Percentiles rank a stretch among this genome's conserved stretches.
phyloP scores from a whole-genome alignment of 2,113 vertebrate genomes.

The Microcebus ravelobensis region DNA sequence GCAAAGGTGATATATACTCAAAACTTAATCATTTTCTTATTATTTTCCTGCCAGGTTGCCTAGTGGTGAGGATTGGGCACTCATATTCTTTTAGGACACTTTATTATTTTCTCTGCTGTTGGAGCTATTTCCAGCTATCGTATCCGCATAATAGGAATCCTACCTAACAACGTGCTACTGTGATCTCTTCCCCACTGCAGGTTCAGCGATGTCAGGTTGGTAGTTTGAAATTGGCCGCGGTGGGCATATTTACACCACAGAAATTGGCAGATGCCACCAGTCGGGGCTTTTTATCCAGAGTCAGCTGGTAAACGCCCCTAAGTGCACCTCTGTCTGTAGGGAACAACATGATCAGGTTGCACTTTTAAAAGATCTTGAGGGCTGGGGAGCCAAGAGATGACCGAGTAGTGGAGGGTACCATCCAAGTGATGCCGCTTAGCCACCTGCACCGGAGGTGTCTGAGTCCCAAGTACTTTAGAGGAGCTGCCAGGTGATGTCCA shows the following conservation, averaged over 20 bases:
- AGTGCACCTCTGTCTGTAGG: neutral
- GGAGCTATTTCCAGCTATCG: neutral
- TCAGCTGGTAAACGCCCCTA: rapidly evolving
- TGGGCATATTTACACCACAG: rapidly evolving
- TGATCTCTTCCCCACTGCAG: neutral
- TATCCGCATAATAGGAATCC: neutral
- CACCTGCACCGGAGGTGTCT: rapidly evolving
- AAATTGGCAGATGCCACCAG: rapidly evolving
- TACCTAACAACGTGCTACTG: rapidly evolving
- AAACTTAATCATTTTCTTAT: no score
- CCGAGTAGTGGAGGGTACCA: rapidly evolving
- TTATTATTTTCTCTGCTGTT: neutral
- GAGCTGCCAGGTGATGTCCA: rapidly evolving
- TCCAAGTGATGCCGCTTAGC: rapidly evolving
- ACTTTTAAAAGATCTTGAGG: neutral
- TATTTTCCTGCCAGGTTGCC: no score
- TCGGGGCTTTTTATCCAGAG: neutral
- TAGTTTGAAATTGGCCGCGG: neutral
- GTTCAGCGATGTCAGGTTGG: neutral
- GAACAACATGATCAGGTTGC: rapidly evolving
- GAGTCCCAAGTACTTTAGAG: no score
- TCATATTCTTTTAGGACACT: neutral
- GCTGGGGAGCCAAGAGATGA: neutral
- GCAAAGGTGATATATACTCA: neutral
- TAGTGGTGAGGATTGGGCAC: no score